Conservation (phyloP, 2,797 vertebrate species). For the Hoplostethus mediterraneus region DNA sequence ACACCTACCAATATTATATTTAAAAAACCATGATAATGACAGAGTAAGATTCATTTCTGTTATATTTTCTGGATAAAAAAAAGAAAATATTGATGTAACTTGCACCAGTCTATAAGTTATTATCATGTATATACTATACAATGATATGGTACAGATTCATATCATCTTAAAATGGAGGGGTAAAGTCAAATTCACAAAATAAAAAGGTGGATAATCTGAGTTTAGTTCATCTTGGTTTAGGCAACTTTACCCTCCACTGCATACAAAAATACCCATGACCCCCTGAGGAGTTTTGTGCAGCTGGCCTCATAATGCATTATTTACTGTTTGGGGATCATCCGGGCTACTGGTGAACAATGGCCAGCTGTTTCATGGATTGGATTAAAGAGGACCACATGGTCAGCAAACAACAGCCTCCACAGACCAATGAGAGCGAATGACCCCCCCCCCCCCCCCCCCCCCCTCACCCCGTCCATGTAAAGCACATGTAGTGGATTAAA, state of each 20-base stretch:
- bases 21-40: too few species aligned
- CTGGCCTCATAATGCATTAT: slow-evolving; percentile 47
- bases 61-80: too few species aligned
- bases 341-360: slow-evolving; percentile 52
- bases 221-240: too few species aligned
- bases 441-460: neutral
- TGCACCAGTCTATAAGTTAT: too few species aligned
- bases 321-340: slow-evolving; percentile 58
- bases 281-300: slow-evolving; percentile 31
- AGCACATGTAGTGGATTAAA: slow-evolving; percentile 44
- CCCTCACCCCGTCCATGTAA: slow-evolving; percentile 11
- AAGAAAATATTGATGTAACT: too few species aligned
- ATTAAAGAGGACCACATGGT: slow-evolving; percentile 50
- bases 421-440: slow-evolving; percentile 21
- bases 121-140: too few species aligned
- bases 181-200: too few species aligned
- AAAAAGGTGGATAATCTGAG: too few species aligned
- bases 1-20: too few species aligned
- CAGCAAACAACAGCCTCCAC: slow-evolving; percentile 19
- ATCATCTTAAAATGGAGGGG: too few species aligned
- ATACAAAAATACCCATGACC: slow-evolving; percentile 18
- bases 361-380: slow-evolving; percentile 43
- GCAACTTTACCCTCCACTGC: neutral
- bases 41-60: too few species aligned
- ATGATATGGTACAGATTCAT: too few species aligned